Evolutionary conservation across 2,113 vertebrate species (phyloP).

Genomic region (Muscicapa adusta): DNA sequence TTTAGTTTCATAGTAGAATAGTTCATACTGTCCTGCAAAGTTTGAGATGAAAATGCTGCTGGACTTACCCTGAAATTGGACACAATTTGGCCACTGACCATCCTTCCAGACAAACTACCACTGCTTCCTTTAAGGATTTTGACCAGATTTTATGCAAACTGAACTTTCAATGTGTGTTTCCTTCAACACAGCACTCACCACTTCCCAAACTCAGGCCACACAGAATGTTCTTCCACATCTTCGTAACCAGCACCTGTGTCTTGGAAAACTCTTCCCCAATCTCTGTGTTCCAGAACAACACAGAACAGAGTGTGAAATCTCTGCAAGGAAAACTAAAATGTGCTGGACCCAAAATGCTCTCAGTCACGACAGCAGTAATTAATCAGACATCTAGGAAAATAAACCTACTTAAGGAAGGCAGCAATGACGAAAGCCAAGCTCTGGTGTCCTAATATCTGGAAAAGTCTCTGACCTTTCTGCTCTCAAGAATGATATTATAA

Average conservation of each 20-base stretch:
- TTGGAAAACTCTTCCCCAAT: neutral
- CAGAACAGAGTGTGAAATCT: neutral
- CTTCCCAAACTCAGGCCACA: rapidly evolving
- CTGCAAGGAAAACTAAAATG: neutral
- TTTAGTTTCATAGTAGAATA: neutral
- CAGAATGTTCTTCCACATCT: neutral
- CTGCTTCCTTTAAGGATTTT: neutral
- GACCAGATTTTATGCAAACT: neutral
- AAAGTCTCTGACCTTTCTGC: neutral
- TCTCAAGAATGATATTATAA: neutral
- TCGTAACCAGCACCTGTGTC: neutral
- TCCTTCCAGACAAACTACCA: neutral
- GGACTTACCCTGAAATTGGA: neutral
- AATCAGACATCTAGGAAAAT: neutral
- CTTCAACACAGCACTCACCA: neutral
- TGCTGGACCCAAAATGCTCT: neutral
- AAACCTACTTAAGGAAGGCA: neutral
- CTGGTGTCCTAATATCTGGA: neutral
- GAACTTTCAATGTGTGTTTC: neutral
- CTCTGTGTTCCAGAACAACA: rapidly evolving
- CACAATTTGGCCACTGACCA: neutral
- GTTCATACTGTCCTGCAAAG: rapidly evolving
- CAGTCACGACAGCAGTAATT: neutral
- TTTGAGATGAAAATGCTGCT: neutral
- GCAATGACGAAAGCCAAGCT: neutral